Percentiles rank a stretch among this genome's conserved stretches.
Evolutionary conservation across 2,888 invertebrate genomes (phyloP).

Genomic region (Pachliopta kotzebuea): DNA sequence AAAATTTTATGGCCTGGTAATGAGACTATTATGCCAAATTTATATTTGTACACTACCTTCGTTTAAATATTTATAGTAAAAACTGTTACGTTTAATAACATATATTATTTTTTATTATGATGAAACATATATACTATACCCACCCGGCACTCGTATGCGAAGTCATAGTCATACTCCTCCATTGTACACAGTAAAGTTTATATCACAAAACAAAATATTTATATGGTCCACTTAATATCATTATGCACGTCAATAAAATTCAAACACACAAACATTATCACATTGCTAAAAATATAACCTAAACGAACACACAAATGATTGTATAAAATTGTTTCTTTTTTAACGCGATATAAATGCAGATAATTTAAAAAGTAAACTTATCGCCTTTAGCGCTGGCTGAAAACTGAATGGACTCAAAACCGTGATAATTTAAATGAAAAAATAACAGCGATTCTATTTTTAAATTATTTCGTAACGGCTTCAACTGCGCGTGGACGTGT

Average conservation of each 20-base stretch:
- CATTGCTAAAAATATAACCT: conserved; percentile 41
- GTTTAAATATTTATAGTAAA: too few relatives aligned
- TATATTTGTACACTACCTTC: too few relatives aligned
- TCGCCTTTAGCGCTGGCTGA: conserved; percentile 50
- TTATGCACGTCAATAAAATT: conserved; percentile 37
- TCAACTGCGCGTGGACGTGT: conserved; percentile 55
- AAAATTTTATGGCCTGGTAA: too few relatives aligned
- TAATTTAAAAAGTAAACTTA: conserved; percentile 26
- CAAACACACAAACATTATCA: conserved; percentile 32
- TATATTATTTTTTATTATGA: too few relatives aligned
- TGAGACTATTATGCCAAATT: too few relatives aligned
- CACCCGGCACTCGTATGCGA: conserved; percentile 85
- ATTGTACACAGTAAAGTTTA: conserved; percentile 49
- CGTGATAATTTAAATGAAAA: conserved; percentile 63
- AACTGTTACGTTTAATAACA: too few relatives aligned
- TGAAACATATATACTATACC: conserved; percentile 53
- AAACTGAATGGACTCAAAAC: conserved; percentile 74
- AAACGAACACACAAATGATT: conserved; percentile 31
- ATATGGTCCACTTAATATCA: conserved; percentile 50
- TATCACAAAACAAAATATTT: conserved; percentile 49
- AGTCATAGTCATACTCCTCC: conserved; percentile 83
- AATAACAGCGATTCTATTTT: conserved; percentile 59
- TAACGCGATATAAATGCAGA: conserved; percentile 31
- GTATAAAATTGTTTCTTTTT: conserved; percentile 29
- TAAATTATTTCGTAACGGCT: conserved; percentile 71